Conservation (phyloP, 2,888 invertebrate genomes). For the Nomada ferruginata region DNA sequence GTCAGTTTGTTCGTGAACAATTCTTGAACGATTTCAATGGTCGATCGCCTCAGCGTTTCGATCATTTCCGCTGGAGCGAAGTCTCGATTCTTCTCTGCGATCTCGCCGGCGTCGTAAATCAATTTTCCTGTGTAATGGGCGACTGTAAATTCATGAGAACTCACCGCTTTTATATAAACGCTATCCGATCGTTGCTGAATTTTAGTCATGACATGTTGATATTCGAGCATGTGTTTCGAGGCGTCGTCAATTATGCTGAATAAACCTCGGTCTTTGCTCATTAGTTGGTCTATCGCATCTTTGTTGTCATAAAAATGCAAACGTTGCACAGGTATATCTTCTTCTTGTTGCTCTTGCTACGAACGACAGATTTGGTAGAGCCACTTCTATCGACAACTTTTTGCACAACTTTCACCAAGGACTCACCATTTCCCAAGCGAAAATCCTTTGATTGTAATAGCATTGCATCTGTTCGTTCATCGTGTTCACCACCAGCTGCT, state of each 20-base stretch:
- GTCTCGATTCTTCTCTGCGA: slow-evolving; percentile 95
- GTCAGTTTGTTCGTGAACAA: slow-evolving; percentile 94
- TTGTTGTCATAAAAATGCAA: slow-evolving; percentile 95
- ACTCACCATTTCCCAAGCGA: slow-evolving; percentile 94
- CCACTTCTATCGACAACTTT: neutral
- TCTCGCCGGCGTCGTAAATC: slow-evolving; percentile 92
- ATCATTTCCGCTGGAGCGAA: slow-evolving; percentile 96
- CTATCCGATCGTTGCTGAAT: slow-evolving; percentile 86
- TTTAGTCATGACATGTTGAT: slow-evolving; percentile 89
- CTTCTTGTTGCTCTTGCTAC: slow-evolving; percentile 90
- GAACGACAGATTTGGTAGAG: neutral
- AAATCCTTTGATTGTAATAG: slow-evolving; percentile 95
- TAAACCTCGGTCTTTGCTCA: slow-evolving; percentile 93
- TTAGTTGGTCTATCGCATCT: slow-evolving; percentile 93
- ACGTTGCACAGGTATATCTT: slow-evolving; percentile 89
- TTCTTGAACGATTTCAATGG: slow-evolving; percentile 88
- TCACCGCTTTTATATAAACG: slow-evolving; percentile 86
- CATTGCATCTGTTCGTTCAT: slow-evolving; percentile 97
- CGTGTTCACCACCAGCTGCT: slow-evolving; percentile 95
- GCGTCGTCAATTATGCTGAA: slow-evolving; percentile 95
- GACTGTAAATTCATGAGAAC: slow-evolving; percentile 91
- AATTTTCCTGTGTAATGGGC: slow-evolving; percentile 96
- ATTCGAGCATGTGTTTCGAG: slow-evolving; percentile 89
- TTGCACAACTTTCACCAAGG: neutral
- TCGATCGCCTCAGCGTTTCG: slow-evolving; percentile 92